Conservation (phyloP, 2,797 vertebrate genomes). For the Sebastes alutus region DNA sequence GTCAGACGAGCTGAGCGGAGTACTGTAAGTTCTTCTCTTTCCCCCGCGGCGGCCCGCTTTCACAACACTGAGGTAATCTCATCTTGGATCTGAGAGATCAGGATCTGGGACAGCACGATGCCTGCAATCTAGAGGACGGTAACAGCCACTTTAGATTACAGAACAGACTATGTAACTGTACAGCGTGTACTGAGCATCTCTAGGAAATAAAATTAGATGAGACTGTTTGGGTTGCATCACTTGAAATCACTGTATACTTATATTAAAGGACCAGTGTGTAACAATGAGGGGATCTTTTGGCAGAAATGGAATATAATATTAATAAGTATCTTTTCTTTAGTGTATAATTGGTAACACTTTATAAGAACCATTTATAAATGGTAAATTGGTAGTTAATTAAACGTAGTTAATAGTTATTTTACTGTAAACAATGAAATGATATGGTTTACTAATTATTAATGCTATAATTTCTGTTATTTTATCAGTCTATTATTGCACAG, state of each 20-base stretch:
- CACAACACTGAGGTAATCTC: constrained; percentile 80
- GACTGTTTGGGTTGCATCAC: not conserved
- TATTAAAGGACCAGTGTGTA: not conserved
- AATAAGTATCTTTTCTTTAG: too few species aligned
- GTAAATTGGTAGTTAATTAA: too few species aligned
- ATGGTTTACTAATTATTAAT: too few species aligned
- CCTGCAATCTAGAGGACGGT: constrained; percentile 82
- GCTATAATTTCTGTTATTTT: too few species aligned
- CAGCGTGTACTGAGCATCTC: constrained; percentile 26
- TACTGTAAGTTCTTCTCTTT: constrained; percentile 17
- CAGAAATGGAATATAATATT: too few species aligned
- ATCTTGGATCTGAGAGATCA: constrained; percentile 85
- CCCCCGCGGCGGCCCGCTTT: constrained; percentile 32
- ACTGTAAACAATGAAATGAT: too few species aligned
- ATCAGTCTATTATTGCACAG: too few species aligned
- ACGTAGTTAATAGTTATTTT: too few species aligned
- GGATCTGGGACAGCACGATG: constrained; percentile 85
- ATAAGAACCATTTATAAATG: too few species aligned
- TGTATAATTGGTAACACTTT: too few species aligned
- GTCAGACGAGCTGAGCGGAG: constrained; percentile 19
- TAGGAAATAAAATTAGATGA: constrained; percentile 8
- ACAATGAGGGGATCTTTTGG: too few species aligned
- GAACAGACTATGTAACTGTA: constrained; percentile 16
- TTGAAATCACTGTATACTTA: not conserved
- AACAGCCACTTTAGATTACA: constrained; percentile 53